Base-by-base conservation (phyloP, 2,888 invertebrate species). In the Morpho helenor region DNA sequence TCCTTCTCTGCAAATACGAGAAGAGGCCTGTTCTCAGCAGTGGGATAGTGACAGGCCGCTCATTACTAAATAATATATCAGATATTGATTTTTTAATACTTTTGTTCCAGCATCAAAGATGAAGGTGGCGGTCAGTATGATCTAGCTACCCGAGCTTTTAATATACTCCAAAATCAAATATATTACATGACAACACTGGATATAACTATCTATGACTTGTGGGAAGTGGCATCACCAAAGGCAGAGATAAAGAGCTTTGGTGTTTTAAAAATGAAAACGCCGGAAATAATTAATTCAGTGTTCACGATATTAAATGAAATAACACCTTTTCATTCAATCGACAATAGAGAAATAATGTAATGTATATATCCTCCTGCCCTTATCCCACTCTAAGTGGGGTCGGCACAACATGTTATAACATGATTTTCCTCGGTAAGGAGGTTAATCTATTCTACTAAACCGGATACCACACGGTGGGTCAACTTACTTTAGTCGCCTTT, bases 251-350 rank as follows among this genome's bases (percentile, higher is more conserved):
- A 84, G 67, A 75, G 66, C 56, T 79, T 68, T 60, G 90, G 91
- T 7, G 65, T 71, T 31, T 74, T 91, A 0, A 88, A 84, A 64
- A 81, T 91, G 84, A 88, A 84, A 56, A 85, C 84, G 2, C 81
- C 85, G 1, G 87, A 88, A 68, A 70, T 79, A 31, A 79, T 90
- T 0, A 88, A 88, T 60, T 70, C 76, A 66, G 76, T 87, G n/a
- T 82, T 91, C 53, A 79, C 72, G 59, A 72, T 84, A 9, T 70
- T 90, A 22, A 89, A 89, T 75, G 77, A 80, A 62, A 80, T 84
- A n/a, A 59, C 49, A 56, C 7, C 31, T 31, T 31, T 31, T 31
- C 31, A 31, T 31, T 3, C 3, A 31, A 5, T 31, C 5, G 31
- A 31, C 3, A 31, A 5, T 31, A 31, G 5, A 2, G 31, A 31